Evolutionary conservation across 2,113 vertebrate genomes (phyloP).

Genomic region (pig (Sus scrofa)): T2T-Sscrofa CM000820.6:17782501-17783000

Average conservation of each 20-base stretch:
- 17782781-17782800: not conserved
- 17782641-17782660: no score
- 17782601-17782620: no score
- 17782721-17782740: no score
- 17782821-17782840: not conserved
- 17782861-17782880: not conserved
- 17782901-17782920: not conserved
- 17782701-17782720: no score
- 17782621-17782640: no score
- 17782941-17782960: not conserved
- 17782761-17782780: not conserved
- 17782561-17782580: not conserved
- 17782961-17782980: not conserved
- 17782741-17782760: not conserved
- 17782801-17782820: conserved; percentile 3
- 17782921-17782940: not conserved
- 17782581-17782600: not conserved
- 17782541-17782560: not conserved
- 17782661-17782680: no score
- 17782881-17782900: not conserved
- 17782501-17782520: not conserved
- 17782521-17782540: not conserved
- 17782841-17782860: not conserved
- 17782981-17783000: not conserved
- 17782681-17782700: no score